A percentile compares a stretch with the other conserved stretches of the same genome.
Evolutionary conservation across 2,113 vertebrate species (phyloP).

Genomic region (mouse (Mus musculus)): DNA sequence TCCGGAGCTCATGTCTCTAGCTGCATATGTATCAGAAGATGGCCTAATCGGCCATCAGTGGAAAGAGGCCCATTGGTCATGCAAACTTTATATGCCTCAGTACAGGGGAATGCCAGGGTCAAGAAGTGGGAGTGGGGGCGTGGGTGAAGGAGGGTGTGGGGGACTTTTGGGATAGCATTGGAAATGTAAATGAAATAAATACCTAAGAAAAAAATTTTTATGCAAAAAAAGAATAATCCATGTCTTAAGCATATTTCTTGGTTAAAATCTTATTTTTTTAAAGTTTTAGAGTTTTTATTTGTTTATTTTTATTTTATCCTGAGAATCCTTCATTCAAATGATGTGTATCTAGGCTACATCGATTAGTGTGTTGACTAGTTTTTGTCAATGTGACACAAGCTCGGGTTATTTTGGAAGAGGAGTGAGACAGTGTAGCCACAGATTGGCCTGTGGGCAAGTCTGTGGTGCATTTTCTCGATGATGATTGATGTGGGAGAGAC

Average conservation of each 20-base stretch:
- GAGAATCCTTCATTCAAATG: background rate
- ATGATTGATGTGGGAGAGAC: background rate
- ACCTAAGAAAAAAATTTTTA: too few relatives aligned
- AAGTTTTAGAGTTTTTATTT: background rate
- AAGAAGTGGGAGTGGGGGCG: too few relatives aligned
- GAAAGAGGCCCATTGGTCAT: too few relatives aligned
- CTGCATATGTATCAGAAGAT: too few relatives aligned
- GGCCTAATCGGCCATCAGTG: too few relatives aligned
- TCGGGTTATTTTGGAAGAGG: background rate
- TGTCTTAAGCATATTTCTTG: background rate
- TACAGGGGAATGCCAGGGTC: too few relatives aligned
- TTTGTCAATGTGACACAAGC: background rate
- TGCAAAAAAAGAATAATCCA: background rate
- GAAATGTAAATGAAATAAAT: too few relatives aligned
- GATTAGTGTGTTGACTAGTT: background rate
- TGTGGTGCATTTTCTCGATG: background rate
- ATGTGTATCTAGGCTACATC: background rate
- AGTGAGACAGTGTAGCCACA: background rate
- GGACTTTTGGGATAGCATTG: too few relatives aligned
- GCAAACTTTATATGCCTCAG: too few relatives aligned
- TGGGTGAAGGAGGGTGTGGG: too few relatives aligned
- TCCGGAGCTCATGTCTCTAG: too few relatives aligned
- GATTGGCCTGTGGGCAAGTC: too few relatives aligned
- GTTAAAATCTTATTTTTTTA: background rate
- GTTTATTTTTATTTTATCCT: background rate